Evolutionary conservation across 2,113 vertebrate species (phyloP), one percentile per base, ranked within the genome.

Genomic region (Rhinolophus sinicus): DNA sequence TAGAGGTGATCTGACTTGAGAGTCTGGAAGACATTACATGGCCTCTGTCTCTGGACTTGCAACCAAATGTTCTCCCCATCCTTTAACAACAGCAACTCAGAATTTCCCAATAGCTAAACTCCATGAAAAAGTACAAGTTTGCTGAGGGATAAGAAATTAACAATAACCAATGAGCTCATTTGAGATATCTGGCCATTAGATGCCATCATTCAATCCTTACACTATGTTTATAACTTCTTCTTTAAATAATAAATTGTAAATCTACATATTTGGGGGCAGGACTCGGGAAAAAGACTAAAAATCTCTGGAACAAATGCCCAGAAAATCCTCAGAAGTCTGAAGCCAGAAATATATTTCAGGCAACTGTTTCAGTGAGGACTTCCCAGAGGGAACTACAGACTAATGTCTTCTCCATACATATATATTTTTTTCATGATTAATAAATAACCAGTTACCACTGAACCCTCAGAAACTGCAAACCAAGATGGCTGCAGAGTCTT

Each of bases 31-130:
- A 92, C 33, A 77, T 38, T 88, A 96, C 70, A 44, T 26, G 97
- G 62, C 16, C 84, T 96, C 40, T 80, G 90, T 16, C 58, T 95
- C 38, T 81, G 94, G 47, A 85, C 72, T 96, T 80, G 28, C 77
- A 95, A 87, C 95, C 96, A 98, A 96, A 96, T 56, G 75, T 94
- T 95, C 96, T 97, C 92, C 94, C 95, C 40, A 44, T 93, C 94
- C 60, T 96, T 97, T 88, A 93, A 86, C 88, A 97, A 94, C 30
- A 96, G 90, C 54, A 96, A 88, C 28, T 97, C 84, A 70, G 88
- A 97, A 97, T 96, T 94, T 97, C 91, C 95, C 93, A 88, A 89
- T 92, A 95, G 83, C 93, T 88, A 92, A 19, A 95, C 35, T 88
- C 24, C 35, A 60, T 67, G 38, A 28, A 50, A 87, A 96, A 92